Conservation (phyloP, 2,113 vertebrate species). For the Periophthalmodon schlosseri region DNA sequence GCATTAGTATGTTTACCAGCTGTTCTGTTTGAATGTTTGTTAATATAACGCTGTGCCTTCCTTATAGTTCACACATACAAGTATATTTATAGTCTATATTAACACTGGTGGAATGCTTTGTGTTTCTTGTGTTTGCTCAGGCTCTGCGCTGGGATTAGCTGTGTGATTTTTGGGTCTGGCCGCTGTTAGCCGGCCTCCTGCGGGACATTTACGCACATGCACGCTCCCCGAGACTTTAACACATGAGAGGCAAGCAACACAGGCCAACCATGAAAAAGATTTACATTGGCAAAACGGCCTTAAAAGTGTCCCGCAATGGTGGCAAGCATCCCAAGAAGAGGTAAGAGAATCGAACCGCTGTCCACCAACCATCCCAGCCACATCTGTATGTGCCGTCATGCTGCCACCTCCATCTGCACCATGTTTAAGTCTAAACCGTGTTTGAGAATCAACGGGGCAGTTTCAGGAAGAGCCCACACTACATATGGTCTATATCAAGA, state of each 20-base stretch:
- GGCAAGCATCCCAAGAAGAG: constrained; percentile 82
- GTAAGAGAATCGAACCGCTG: constrained; percentile 65
- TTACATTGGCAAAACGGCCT: constrained; percentile 82
- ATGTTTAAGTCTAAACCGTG: neutral
- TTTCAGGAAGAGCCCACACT: too few species aligned
- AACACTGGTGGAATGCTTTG: constrained; percentile 24
- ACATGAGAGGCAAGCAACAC: constrained; percentile 76
- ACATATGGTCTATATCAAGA: too few species aligned
- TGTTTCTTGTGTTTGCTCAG: constrained; percentile 77
- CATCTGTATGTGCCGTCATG: constrained; percentile 58
- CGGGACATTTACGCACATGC: constrained; percentile 53
- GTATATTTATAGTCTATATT: too few species aligned
- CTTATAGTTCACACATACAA: neutral
- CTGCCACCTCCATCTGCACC: constrained; percentile 59
- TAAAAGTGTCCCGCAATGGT: constrained; percentile 80
- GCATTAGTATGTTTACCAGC: too few species aligned
- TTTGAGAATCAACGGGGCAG: too few species aligned
- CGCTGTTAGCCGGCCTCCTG: constrained; percentile 59
- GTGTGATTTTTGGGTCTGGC: constrained; percentile 46
- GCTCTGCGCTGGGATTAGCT: constrained; percentile 65
- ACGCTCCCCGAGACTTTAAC: constrained; percentile 63
- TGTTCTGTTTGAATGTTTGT: neutral
- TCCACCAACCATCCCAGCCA: constrained; percentile 41
- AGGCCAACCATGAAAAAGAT: constrained; percentile 83
- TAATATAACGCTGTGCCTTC: neutral